Percentiles rank a stretch among this genome's conserved stretches.
Conservation (phyloP, 2,888 invertebrate species). For the Limenitis camilla region DNA sequence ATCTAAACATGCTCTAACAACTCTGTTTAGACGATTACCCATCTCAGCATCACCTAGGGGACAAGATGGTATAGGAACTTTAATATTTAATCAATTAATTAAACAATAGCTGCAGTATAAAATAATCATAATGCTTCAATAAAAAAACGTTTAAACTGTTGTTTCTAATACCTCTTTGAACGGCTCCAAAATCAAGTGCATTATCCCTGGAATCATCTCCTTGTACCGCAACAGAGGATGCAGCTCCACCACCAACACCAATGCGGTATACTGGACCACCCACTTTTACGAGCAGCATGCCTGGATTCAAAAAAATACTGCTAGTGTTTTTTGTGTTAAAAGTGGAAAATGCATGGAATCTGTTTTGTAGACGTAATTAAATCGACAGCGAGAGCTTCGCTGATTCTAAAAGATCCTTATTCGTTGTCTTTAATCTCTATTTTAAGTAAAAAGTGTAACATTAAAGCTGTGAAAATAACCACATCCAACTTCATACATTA, state of each 20-base stretch:
- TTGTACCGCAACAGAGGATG: conserved; percentile 95
- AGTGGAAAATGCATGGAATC: too few species aligned
- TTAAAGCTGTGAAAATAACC: too few species aligned
- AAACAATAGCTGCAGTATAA: neutral
- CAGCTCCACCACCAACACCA: conserved; percentile 98
- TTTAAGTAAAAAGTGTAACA: too few species aligned
- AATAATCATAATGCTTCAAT: neutral
- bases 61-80: neutral
- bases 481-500: too few species aligned
- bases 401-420: too few species aligned
- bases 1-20: conserved; percentile 94
- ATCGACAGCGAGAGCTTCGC: too few species aligned
- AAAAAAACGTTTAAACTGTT: too few species aligned
- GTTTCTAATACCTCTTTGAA: conserved; percentile 81
- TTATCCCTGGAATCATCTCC: conserved; percentile 81
- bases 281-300: conserved; percentile 93
- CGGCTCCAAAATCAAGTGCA: conserved; percentile 95
- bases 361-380: too few species aligned
- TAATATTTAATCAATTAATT: neutral
- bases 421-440: too few species aligned
- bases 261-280: conserved; percentile 98
- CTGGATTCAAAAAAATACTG: conserved; percentile 47
- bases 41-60: conserved; percentile 93
- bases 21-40: conserved; percentile 97
- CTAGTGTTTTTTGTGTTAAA: too few species aligned